phyloP scores from a whole-genome alignment of 2,888 invertebrate species.

The Acronicta aceris region DNA sequence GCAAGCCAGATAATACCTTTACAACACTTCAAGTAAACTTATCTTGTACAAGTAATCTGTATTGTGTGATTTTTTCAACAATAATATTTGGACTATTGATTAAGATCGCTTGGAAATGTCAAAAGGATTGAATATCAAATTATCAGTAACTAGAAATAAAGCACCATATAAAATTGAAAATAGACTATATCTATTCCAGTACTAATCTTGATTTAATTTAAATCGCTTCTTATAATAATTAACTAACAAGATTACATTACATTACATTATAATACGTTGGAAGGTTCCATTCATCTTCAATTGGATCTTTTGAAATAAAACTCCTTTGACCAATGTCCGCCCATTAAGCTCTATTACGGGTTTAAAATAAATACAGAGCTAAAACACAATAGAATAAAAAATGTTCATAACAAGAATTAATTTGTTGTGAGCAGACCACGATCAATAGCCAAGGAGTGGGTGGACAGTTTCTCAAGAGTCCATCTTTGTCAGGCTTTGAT shows the following conservation, averaged over 20 bases:
- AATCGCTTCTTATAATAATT: conserved; percentile 17
- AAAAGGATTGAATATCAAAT: conserved; percentile 20
- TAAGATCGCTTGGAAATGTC: conserved; percentile 52
- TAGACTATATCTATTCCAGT: neutral
- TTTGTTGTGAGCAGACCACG: conserved; percentile 84
- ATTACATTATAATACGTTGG: conserved; percentile 16
- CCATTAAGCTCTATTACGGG: conserved; percentile 79
- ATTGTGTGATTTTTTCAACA: conserved; percentile 57
- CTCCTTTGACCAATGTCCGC: conserved; percentile 85
- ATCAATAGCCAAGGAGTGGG: conserved; percentile 87
- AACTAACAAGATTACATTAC: conserved; percentile 25
- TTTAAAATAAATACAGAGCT: conserved; percentile 81
- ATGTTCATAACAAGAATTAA: conserved; percentile 88
- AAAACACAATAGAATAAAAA: conserved; percentile 85
- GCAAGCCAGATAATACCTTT: conserved; percentile 66
- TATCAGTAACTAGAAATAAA: conserved; percentile 9
- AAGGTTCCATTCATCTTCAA: conserved; percentile 61
- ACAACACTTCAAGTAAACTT: conserved; percentile 71
- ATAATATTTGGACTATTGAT: conserved; percentile 61
- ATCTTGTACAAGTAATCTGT: conserved; percentile 76
- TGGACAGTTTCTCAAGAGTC: conserved; percentile 88
- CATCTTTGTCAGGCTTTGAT: conserved; percentile 89
- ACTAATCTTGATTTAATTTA: conserved; percentile 5
- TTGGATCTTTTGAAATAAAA: conserved; percentile 62
- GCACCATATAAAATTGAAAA: neutral